These are phyloP conservation scores for Hypercompe scribonia DNA, from an alignment of 2,888 invertebrate genomes.

Conservation along the genomic window DNA sequence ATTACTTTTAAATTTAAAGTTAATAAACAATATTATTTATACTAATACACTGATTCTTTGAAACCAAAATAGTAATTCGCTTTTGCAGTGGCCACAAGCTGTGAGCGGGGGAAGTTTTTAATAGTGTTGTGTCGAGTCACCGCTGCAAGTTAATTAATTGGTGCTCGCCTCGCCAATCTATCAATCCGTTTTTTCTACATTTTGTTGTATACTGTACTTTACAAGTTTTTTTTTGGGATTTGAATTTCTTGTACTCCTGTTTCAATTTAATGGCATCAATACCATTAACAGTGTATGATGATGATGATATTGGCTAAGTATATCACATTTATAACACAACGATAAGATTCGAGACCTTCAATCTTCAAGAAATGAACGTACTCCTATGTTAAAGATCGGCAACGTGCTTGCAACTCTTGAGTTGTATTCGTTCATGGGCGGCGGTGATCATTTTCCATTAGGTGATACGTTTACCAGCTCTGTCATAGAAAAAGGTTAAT, in stretches of 20 bases:
- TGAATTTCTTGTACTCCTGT: background rate
- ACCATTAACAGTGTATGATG: too few relatives aligned
- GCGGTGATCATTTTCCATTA: too few relatives aligned
- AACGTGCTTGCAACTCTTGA: too few relatives aligned
- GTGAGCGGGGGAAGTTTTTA: slow-evolving; percentile 55
- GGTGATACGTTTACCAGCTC: too few relatives aligned
- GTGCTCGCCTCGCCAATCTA: slow-evolving; percentile 17
- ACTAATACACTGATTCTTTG: background rate
- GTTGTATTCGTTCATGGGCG: too few relatives aligned
- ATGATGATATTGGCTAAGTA: too few relatives aligned
- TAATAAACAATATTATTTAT: too few relatives aligned
- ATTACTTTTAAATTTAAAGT: background rate
- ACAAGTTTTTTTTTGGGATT: background rate
- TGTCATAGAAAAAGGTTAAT: too few relatives aligned
- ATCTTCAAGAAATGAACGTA: too few relatives aligned
- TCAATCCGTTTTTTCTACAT: background rate
- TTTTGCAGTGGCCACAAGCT: slow-evolving; percentile 25
- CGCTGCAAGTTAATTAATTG: slow-evolving; percentile 57
- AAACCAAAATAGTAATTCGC: background rate
- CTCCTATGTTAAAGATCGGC: too few relatives aligned
- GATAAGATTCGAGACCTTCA: too few relatives aligned
- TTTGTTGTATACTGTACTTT: background rate
- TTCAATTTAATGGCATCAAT: background rate
- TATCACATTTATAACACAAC: too few relatives aligned
- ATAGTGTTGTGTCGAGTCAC: slow-evolving; percentile 59